phyloP scores from a whole-genome alignment of 2,888 invertebrate genomes.

The Beris morrisii region DNA sequence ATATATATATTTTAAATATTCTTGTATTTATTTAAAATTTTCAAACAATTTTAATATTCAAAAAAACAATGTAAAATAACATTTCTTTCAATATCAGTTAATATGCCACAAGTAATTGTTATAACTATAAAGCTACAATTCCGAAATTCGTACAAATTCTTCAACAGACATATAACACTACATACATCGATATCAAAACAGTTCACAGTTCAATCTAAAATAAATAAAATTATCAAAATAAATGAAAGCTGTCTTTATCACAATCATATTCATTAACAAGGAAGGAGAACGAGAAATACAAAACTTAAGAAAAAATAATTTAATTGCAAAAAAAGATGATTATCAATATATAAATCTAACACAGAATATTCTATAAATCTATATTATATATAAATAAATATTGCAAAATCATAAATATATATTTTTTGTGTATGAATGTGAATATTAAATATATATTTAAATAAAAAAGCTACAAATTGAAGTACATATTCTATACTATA shows the following conservation, averaged over 20 bases:
- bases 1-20: no score
- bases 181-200: slow-evolving; percentile 14
- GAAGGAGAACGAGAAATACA: slow-evolving; percentile 1
- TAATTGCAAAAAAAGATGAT: not conserved
- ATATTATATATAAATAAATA: slow-evolving; percentile 14
- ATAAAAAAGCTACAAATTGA: slow-evolving; percentile 3
- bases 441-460: slow-evolving; percentile 27
- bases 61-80: no score
- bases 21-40: no score
- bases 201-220: not conserved
- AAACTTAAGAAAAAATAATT: not conserved
- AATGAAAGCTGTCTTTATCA: slow-evolving; percentile 17
- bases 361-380: slow-evolving; percentile 8
- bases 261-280: slow-evolving; percentile 20
- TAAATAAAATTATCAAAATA: not conserved
- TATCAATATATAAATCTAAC: no score
- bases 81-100: no score
- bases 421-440: slow-evolving; percentile 33
- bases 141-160: no score
- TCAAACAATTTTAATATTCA: no score
- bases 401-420: slow-evolving; percentile 16
- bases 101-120: no score
- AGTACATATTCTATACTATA: slow-evolving; percentile 18
- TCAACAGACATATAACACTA: not conserved
- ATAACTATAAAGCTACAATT: no score